Evolutionary conservation across 2,888 invertebrate species (phyloP).

Genomic region (Caenorhabditis sinica): DNA sequence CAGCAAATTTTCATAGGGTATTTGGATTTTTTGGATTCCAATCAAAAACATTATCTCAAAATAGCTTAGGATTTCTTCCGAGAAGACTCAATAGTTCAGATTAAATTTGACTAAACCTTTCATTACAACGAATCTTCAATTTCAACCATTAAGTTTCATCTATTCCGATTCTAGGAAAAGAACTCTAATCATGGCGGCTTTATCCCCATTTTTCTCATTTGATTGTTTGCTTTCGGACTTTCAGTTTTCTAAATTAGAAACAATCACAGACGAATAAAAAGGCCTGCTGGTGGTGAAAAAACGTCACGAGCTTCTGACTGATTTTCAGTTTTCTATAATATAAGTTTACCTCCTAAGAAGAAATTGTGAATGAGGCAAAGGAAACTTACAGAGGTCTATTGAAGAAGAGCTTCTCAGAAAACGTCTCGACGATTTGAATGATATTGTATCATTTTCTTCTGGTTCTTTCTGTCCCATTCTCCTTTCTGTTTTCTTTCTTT

Average conservation of each 20-base stretch:
- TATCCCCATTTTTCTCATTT: background rate
- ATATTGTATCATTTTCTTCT: conserved; percentile 7
- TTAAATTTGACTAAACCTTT: no score
- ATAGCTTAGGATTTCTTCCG: no score
- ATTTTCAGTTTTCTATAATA: no score
- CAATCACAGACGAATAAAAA: background rate
- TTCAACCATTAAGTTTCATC: background rate
- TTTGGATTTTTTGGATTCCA: no score
- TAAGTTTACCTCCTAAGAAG: no score
- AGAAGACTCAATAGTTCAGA: no score
- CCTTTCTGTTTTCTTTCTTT: conserved; percentile 16
- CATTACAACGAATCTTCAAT: background rate
- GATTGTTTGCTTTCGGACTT: conserved; percentile 10
- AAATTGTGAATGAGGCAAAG: no score
- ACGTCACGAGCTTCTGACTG: background rate
- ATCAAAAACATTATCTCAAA: background rate
- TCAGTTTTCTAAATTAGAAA: conserved; percentile 17
- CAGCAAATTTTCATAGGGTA: no score
- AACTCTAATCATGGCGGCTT: conserved; percentile 1
- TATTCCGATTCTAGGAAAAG: background rate
- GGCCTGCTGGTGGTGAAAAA: background rate
- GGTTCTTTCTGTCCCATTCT: conserved; percentile 5
- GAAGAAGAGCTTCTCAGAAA: background rate
- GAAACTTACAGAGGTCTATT: background rate
- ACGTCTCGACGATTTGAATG: conserved; percentile 1